Conservation (phyloP, 2,797 vertebrate genomes). For the Falco naumanni region DNA sequence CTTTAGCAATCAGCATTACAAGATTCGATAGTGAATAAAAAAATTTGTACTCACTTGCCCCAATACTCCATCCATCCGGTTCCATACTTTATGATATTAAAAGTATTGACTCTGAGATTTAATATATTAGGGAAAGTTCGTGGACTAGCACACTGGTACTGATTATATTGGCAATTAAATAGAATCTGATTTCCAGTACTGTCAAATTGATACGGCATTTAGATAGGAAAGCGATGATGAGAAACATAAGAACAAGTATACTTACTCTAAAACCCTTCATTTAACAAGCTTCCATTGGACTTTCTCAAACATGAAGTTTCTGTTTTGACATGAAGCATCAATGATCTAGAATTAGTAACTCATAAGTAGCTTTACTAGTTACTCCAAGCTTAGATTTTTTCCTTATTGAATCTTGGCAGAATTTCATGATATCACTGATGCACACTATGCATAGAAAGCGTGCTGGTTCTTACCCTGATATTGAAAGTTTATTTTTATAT, state of each 20-base stretch:
- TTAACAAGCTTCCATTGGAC: not conserved
- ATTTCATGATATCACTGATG: not conserved
- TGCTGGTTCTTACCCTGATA: not conserved
- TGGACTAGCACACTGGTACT: conserved; percentile 43
- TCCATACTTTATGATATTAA: not conserved
- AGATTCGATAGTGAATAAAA: not conserved
- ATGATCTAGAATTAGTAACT: not conserved
- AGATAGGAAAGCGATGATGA: not conserved
- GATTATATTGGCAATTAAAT: conserved; percentile 61
- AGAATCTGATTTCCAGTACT: conserved; percentile 61
- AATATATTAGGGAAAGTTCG: conserved; percentile 8
- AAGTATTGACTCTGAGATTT: not conserved
- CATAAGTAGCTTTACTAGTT: not conserved
- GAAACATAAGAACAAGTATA: not conserved
- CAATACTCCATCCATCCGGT: not conserved
- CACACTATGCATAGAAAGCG: not conserved
- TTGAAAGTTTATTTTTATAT: not conserved
- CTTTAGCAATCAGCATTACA: not conserved
- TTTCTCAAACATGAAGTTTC: not conserved
- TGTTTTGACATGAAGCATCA: not conserved
- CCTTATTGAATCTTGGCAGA: not conserved
- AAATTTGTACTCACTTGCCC: not conserved
- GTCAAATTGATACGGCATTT: conserved; percentile 59
- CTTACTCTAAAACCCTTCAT: not conserved
- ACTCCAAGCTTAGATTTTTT: not conserved